Conservation (phyloP, 2,888 invertebrate genomes). For the Ophioninae sp. region DNA sequence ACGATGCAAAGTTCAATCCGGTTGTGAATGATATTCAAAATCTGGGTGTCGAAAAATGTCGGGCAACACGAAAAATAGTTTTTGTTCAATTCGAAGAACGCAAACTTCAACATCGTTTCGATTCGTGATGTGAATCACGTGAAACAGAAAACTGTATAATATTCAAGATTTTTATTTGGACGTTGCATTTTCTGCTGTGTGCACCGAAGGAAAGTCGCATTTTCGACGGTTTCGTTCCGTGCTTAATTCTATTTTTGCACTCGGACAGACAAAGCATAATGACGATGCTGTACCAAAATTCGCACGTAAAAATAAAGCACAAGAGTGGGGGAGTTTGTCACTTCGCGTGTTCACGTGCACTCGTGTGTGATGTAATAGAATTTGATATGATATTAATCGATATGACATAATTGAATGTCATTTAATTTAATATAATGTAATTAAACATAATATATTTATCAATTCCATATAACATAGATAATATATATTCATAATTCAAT, state of each 20-base stretch:
- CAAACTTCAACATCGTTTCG: background rate
- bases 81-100: no score
- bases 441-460: background rate
- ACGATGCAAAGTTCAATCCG: background rate
- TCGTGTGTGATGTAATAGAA: background rate
- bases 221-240: slow-evolving; percentile 11
- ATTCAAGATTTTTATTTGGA: background rate
- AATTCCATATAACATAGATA: no score
- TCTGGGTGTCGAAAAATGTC: no score
- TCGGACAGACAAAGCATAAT: slow-evolving; percentile 29
- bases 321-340: slow-evolving; percentile 1
- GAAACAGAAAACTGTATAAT: slow-evolving; percentile 3
- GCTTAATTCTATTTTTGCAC: slow-evolving; percentile 38
- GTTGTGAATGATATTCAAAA: no score
- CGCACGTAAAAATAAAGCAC: slow-evolving; percentile 1
- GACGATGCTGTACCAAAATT: slow-evolving; percentile 9
- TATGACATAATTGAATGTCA: slow-evolving; percentile 22
- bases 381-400: background rate
- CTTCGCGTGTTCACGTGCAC: background rate
- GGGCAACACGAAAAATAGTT: no score
- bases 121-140: background rate
- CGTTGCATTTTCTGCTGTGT: background rate
- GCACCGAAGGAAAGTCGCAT: background rate
- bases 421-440: no score
- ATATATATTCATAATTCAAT: background rate